Conservation (phyloP, 2,797 vertebrate genomes). For the Melanotaenia boesemani region DNA sequence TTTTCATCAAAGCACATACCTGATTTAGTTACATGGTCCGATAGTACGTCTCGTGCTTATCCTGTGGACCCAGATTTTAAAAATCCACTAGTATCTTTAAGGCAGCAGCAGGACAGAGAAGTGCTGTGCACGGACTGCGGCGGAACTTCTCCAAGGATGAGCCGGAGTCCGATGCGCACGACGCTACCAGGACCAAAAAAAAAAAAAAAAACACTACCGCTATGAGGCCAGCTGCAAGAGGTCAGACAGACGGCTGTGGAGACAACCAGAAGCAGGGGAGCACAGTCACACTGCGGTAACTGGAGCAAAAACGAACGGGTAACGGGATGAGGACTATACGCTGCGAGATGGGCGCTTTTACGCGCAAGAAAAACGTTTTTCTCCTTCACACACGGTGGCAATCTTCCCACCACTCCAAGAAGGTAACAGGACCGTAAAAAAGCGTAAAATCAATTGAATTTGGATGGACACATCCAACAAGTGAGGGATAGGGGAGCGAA, state of each 20-base stretch:
- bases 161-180: conserved; percentile 58
- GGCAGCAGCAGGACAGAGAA: conserved; percentile 34
- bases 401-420: neutral
- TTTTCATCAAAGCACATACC: conserved; percentile 52
- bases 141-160: conserved; percentile 64
- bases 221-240: conserved; percentile 28
- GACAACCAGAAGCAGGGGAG: conserved; percentile 10
- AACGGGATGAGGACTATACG: neutral
- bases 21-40: conserved; percentile 68
- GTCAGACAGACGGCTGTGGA: conserved; percentile 28
- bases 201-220: conserved; percentile 6
- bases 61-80: conserved; percentile 53
- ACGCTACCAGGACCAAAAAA: conserved; percentile 12
- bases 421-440: neutral
- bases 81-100: conserved; percentile 54
- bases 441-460: conserved; percentile 1
- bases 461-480: conserved; percentile 60
- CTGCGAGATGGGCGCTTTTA: conserved; percentile 49
- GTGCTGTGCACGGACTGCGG: conserved; percentile 56
- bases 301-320: conserved; percentile 2
- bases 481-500: conserved; percentile 48
- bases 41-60: conserved; percentile 49
- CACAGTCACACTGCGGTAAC: conserved; percentile 18
- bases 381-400: conserved; percentile 10
- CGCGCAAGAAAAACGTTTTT: conserved; percentile 40